A percentile compares a stretch with the other conserved stretches of the same genome.
Conservation (phyloP, 2,797 vertebrate species). For the Acanthurus leucopareius region DNA sequence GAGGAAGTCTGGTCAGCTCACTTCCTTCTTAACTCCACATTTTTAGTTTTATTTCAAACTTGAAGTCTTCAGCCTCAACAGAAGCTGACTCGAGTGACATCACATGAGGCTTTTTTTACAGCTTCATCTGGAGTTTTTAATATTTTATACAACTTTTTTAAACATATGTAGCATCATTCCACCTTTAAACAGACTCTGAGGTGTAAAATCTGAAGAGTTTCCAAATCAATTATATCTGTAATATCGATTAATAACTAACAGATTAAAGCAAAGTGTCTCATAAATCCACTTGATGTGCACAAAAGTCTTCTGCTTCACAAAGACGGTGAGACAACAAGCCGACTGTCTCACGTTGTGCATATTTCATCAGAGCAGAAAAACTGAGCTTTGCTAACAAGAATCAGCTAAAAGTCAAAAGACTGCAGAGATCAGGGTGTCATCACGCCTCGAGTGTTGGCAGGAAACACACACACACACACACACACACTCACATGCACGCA, state of each 20-base stretch:
- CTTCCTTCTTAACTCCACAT: background rate
- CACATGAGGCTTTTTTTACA: slow-evolving; percentile 10
- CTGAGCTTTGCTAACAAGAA: slow-evolving; percentile 10
- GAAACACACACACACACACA: slow-evolving; percentile 38
- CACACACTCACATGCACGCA: slow-evolving; percentile 5
- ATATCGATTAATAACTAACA: background rate
- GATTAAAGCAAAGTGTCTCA: too few species aligned
- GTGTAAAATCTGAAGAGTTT: background rate
- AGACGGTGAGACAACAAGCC: background rate
- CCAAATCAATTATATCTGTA: too few species aligned
- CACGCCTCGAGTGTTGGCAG: slow-evolving; percentile 8
- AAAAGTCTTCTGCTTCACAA: background rate
- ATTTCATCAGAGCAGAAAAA: slow-evolving; percentile 19
- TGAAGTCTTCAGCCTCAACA: background rate
- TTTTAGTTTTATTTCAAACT: background rate
- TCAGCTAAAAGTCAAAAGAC: slow-evolving; percentile 46
- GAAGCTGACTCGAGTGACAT: slow-evolving; percentile 3
- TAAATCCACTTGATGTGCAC: too few species aligned
- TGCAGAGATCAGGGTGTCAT: slow-evolving; percentile 29
- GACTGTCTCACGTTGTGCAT: slow-evolving; percentile 6
- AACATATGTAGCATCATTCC: background rate
- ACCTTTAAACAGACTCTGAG: slow-evolving; percentile 5
- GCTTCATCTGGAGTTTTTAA: background rate
- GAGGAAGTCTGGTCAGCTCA: background rate
- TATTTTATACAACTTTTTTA: background rate